Base-by-base conservation (phyloP, 2,888 invertebrate genomes). In the Gastrophysa polygoni region DNA sequence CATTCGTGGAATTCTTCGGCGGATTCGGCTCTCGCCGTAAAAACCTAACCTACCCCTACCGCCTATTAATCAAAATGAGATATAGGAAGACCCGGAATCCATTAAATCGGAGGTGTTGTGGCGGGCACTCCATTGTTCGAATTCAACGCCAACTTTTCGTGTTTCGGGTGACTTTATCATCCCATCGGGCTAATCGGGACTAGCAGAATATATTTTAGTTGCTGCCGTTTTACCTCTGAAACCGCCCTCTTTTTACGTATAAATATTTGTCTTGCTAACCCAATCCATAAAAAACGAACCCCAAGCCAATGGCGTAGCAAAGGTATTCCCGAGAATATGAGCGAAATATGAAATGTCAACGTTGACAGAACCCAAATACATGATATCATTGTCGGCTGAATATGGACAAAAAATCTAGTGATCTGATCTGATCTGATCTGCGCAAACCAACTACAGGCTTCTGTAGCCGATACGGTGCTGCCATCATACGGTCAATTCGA, bases 131-230 rank as follows among this genome's bases (percentile, higher is more conserved):
- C 61, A 62, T 68, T 68, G 68, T 68, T 62, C 64, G 65, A 65
- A 65, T 65, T 66, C 60, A 64, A 60, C 62, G 66, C 54, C 67
- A 63, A 66, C 66, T 61, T 69, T 70, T 68, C 64, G 58, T 66
- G 64, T 63, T 61, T 50, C 52, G 14, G 48, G 55, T 61, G 71
- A 71, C 69, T 69, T 70, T 73, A 75, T 74, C 73, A 68, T 68
- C 64, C 67, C 63, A 69, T 69, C 67, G 61, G 68, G 64, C 64
- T 68, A 69, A 70, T 69, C 71, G 66, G 64, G 64, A 59, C 63
- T 61, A 56, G 59, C 68, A 61, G 68, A 68, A 71, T 73, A 71
- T 71, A 74, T 73, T 73, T 71, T 69, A 69, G 70, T 70, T 67
- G 69, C 68, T 58, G 63, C 49, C 66, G 64, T 63, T 68, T 59